Evolutionary conservation across 2,113 vertebrate genomes (phyloP), one percentile per base, ranked within the genome.

Genomic region (Laterallus jamaicensis): DNA sequence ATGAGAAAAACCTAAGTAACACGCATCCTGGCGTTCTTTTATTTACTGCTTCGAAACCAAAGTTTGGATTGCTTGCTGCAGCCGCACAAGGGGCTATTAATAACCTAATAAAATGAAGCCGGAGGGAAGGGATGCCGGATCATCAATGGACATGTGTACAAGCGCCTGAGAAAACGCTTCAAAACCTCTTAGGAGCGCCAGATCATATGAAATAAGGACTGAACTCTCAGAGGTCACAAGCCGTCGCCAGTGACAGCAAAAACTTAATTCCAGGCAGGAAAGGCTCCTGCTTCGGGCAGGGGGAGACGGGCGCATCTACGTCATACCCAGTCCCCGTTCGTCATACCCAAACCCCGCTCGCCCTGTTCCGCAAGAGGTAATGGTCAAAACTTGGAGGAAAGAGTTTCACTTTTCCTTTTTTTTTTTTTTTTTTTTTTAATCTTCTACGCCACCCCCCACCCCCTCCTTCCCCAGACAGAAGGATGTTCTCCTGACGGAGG

Each of bases 41-140:
- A 83, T 97, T 97, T 97, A 96, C 96, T 66, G 82, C 95, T 96
- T 93, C 58, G 95, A 97, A 97, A 91, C 93, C 90, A 89, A 98
- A 98, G 96, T 98, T 98, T 95, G 93, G 96, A 92, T 95, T 96
- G 96, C 97, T 97, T 95, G 92, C 96, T 93, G 97, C 95, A 95
- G 96, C 92, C 63, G 58, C 97, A 95, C 95, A 96, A 90, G 94
- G 94, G 95, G 84, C 95, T 97, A 98, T 97, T 97, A 98, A 98
- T 97, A 98, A 97, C 89, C 95, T 73, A 81, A 75, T 55, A 85
- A 97, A 97, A 95, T 71, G 64, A 77, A 97, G 94, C 94, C 90
- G 42, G 95, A 90, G 92, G 79, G 92, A 91, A 97, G 81, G 80
- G 92, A 96, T 95, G 96, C 76, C 5, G 84, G 88, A 96, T 96